These are phyloP conservation scores for Hipparchia semele DNA, from an alignment of 2,888 invertebrate species.

Conservation along the genomic window DNA sequence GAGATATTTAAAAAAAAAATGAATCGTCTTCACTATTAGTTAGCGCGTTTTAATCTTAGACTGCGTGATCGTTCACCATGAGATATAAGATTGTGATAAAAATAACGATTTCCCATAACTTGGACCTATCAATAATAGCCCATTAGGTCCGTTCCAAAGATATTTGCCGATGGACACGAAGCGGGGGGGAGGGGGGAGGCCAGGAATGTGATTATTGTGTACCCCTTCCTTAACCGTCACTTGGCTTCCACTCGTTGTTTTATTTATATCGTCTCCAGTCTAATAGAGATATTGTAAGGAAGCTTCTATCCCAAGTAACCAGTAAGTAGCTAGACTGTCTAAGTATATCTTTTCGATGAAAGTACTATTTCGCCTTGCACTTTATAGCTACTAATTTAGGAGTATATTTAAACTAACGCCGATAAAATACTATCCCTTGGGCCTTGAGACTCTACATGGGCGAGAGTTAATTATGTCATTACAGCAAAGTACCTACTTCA, in stretches of 20 bases:
- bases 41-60: too few species aligned
- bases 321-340: too few species aligned
- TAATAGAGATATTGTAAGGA: conserved; percentile 30
- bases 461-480: too few species aligned
- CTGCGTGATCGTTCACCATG: too few species aligned
- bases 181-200: conserved; percentile 3
- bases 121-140: conserved; percentile 45
- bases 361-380: not conserved
- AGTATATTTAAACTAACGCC: too few species aligned
- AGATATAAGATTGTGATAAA: too few species aligned
- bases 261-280: conserved; percentile 10
- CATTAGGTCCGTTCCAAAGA: conserved; percentile 57
- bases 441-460: too few species aligned
- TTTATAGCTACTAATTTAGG: too few species aligned
- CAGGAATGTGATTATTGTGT: conserved; percentile 39
- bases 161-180: conserved; percentile 52
- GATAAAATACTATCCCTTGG: too few species aligned
- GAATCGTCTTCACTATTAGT: too few species aligned
- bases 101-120: conserved; percentile 22
- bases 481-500: too few species aligned
- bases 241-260: conserved; percentile 11
- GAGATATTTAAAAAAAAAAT: too few species aligned
- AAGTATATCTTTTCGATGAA: not conserved
- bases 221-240: conserved; percentile 27
- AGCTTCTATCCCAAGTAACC: not conserved